These are phyloP conservation scores for Trypoxylon attenuatum DNA, from an alignment of 2,888 invertebrate species.

Conservation along the genomic window DNA sequence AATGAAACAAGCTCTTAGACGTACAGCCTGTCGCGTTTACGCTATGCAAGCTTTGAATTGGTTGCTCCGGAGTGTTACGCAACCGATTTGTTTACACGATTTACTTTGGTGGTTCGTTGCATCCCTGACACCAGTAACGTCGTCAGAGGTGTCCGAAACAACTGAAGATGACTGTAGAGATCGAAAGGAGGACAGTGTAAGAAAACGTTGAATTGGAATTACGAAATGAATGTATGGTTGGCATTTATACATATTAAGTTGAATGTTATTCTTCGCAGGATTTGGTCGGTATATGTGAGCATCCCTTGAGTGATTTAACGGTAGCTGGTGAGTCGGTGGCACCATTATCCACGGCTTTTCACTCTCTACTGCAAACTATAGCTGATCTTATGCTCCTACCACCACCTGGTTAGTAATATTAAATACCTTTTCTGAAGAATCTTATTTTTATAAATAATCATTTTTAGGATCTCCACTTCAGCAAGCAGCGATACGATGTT, in stretches of 20 bases:
- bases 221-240: too few relatives aligned
- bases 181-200: slow-evolving; percentile 73
- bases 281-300: slow-evolving; percentile 80
- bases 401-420: slow-evolving; percentile 80
- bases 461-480: slow-evolving; percentile 82
- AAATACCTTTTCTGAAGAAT: background rate
- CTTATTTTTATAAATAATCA: background rate
- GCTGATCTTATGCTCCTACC: slow-evolving; percentile 93
- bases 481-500: slow-evolving; percentile 94
- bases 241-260: background rate
- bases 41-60: slow-evolving; percentile 97
- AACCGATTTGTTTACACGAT: slow-evolving; percentile 94
- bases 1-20: slow-evolving; percentile 90
- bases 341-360: slow-evolving; percentile 85
- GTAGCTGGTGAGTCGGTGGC: slow-evolving; percentile 84
- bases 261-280: slow-evolving; percentile 70
- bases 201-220: too few relatives aligned
- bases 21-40: slow-evolving; percentile 87
- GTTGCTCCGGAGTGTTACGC: slow-evolving; percentile 93
- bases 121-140: slow-evolving; percentile 81
- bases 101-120: slow-evolving; percentile 97
- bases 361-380: slow-evolving; percentile 91
- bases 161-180: slow-evolving; percentile 77
- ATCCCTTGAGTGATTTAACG: slow-evolving; percentile 86
- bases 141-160: slow-evolving; percentile 67